Base-by-base conservation (phyloP, 2,888 invertebrate genomes). In the Archaeoteleia sp. region DNA sequence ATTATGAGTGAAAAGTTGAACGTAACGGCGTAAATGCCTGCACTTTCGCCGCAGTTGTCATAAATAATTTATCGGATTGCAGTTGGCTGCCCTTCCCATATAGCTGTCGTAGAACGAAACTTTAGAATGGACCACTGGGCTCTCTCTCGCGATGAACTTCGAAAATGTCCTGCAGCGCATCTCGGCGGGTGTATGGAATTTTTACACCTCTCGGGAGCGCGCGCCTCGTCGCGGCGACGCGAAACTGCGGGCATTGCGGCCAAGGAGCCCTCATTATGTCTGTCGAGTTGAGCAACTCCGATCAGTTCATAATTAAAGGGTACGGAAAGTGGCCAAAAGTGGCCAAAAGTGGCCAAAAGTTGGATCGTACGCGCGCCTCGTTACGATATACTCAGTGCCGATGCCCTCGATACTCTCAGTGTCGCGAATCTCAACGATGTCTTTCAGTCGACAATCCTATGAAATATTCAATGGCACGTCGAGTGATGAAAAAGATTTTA, bases 291-390 rank as follows among this genome's bases (percentile, higher is more conserved):
- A 55, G 70, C 57, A 75, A 74, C 69, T 72, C 70, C 72, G 75
- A 79, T 79, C 75, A 74, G 75, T 78, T 75, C 71, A 74, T 79
- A 78, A 80, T 80, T 79, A 76, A 75, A 71, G 67, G 68, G 70
- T 15, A 68, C 51, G 58, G 57, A 57, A 40, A 34, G 35, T 10
- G 48, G 32, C 49, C 32, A n/a, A n/a, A n/a, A n/a, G n/a, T n/a
- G n/a, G n/a, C n/a, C n/a, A n/a, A 57, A 40, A 34, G 35, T 10
- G 48, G 32, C 49, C 32, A 42, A 32, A 71, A 60, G 55, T 74
- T 71, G 60, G 66, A 68, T 71, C 9, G 15, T n/a, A 42, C 27
- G 48, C 9, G 12, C 2, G 20, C 20, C n/a, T n/a, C n/a, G n/a
- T n/a, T n/a, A n/a, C n/a, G n/a, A n/a, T n/a, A n/a, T n/a, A n/a